phyloP scores from a whole-genome alignment of 2,797 vertebrate genomes.

The Myripristis murdjan region DNA sequence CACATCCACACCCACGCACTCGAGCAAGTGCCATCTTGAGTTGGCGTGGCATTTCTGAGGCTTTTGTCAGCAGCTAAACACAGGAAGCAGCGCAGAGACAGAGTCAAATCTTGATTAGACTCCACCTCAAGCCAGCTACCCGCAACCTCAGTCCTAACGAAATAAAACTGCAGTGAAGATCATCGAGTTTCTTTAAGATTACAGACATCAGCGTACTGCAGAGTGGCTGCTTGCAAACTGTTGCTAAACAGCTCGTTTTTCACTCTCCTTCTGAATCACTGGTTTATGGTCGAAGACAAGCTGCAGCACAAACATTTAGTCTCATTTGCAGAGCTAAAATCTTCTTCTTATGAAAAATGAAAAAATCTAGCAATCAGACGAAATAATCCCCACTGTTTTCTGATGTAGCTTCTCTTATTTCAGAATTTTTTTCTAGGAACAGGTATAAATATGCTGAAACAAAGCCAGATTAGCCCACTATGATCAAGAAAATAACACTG shows the following conservation, averaged over 20 bases:
- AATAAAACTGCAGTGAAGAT: conserved; percentile 64
- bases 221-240: conserved; percentile 26
- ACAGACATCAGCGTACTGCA: conserved; percentile 11
- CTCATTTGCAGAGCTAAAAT: no score
- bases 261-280: neutral
- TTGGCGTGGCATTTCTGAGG: conserved; percentile 36
- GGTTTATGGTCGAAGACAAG: conserved; percentile 21
- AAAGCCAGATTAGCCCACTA: no score
- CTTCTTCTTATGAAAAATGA: no score
- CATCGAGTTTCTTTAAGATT: conserved; percentile 65
- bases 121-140: conserved; percentile 54
- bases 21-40: conserved; percentile 50
- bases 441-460: no score
- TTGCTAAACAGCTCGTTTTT: conserved; percentile 19
- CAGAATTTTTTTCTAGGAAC: no score
- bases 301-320: no score
- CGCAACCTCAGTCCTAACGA: conserved; percentile 67
- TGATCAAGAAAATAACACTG: no score
- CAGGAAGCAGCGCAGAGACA: conserved; percentile 67
- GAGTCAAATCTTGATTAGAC: conserved; percentile 70
- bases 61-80: conserved; percentile 50
- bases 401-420: no score
- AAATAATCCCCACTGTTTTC: no score
- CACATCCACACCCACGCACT: neutral
- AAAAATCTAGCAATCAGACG: no score